Percentiles rank a stretch among this genome's conserved stretches.
Conservation (phyloP, 2,888 invertebrate genomes). For the Tiphia femorata region DNA sequence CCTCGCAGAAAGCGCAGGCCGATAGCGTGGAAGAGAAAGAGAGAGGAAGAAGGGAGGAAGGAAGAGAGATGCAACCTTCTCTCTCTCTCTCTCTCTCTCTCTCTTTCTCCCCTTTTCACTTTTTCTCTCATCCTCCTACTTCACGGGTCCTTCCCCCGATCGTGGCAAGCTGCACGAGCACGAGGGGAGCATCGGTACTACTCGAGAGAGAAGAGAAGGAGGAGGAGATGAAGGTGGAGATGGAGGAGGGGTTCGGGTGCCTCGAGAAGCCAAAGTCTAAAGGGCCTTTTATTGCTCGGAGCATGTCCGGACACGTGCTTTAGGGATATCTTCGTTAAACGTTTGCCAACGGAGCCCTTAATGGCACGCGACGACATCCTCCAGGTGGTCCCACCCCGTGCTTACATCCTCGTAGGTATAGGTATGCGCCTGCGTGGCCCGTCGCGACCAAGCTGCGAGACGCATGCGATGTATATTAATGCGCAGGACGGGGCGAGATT, state of each 20-base stretch:
- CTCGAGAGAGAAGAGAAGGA: conserved; percentile 12
- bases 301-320: conserved; percentile 40
- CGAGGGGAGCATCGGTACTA: not conserved
- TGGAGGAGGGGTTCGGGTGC: not conserved
- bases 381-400: conserved; percentile 42
- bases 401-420: conserved; percentile 18
- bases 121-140: not conserved
- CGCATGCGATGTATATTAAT: too few relatives aligned
- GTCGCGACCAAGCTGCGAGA: too few relatives aligned
- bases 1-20: conserved; percentile 43
- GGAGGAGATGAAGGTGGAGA: conserved; percentile 6
- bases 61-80: conserved; percentile 6
- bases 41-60: not conserved
- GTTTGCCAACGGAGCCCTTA: conserved; percentile 47
- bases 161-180: too few relatives aligned
- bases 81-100: not conserved
- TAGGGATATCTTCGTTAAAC: conserved; percentile 54
- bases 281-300: conserved; percentile 41
- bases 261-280: conserved; percentile 24
- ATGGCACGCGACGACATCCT: conserved; percentile 55
- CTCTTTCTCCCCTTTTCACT: not conserved
- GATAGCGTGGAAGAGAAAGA: conserved; percentile 1
- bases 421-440: too few relatives aligned
- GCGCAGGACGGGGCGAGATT: too few relatives aligned
- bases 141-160: not conserved